Evolutionary conservation across 2,113 vertebrate species (phyloP), one percentile per base, ranked within the genome.

Genomic region (Acanthisitta chloris): DNA sequence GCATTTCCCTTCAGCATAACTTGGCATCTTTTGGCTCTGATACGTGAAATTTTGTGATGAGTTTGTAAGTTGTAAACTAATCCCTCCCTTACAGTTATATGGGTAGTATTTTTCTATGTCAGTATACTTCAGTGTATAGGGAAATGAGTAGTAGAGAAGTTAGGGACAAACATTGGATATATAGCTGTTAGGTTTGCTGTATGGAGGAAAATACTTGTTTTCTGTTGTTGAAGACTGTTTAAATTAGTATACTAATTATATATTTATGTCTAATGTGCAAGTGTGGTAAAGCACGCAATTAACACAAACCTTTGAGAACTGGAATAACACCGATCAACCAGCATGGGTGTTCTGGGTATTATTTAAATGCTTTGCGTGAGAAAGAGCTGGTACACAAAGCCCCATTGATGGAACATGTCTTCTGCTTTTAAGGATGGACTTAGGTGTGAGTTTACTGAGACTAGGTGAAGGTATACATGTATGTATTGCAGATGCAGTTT

Each of bases 391-490:
- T 77, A 6, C 8, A 42, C 62, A 58, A 85, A 42, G 4, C 10
- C 26, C 10, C 8, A 7, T 59, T 62, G 78, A 17, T 79, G 31
- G 17, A 72, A 26, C 26, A 5, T 15, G 3, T n/a, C 10, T 65
- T 52, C 10, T 67, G 0, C 10, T 71, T 73, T 36, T 40, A 88
- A 52, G 42, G 64, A n/a, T 4, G 28, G 12, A 46, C 17, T 59
- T 76, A 10, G 1, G 1, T 42, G 3, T 33, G n/a, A 36, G 15
- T 43, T 92, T 76, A 20, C 17, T 62, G 58, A 52, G 36, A 21
- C 26, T n/a, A 29, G 14, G 15, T 31, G 11, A 48, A 64, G 25
- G 2, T 24, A 1, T 25, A 19, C 0, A 0, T 74, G 5, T 7
- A 8, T 4, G 9, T 81, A 28, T 34, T 78, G 29, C 33, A 59